Evolutionary conservation across 2,113 vertebrate genomes (phyloP).

Genomic region (Mustela lutreola): DNA sequence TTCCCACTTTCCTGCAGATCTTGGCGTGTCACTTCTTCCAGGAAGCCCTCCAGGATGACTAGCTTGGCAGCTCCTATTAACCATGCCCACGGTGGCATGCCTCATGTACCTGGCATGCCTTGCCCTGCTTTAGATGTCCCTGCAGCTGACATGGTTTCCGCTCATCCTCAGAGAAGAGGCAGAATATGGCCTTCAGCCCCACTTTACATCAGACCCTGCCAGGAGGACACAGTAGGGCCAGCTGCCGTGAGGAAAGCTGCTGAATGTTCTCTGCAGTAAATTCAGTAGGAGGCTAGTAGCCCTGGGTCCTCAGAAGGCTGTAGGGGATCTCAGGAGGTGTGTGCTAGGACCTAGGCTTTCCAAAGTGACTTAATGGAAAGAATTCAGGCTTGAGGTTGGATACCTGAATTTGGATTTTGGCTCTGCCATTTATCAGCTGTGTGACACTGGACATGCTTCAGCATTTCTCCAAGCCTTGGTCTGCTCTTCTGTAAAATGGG

Average conservation of each 20-base stretch:
- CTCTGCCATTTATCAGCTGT: background rate
- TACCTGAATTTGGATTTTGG: background rate
- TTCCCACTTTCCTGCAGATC: background rate
- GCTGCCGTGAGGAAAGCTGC: background rate
- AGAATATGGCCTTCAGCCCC: background rate
- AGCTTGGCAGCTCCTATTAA: background rate
- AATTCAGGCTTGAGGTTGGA: background rate
- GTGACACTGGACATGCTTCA: no score
- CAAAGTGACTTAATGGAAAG: background rate
- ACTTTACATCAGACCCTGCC: background rate
- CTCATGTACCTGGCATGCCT: background rate
- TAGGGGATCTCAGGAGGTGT: background rate
- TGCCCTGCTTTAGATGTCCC: background rate
- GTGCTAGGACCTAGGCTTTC: background rate
- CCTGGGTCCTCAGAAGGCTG: background rate
- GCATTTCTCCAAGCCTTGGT: background rate
- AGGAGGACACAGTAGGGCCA: background rate
- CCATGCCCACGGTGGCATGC: rapidly evolving
- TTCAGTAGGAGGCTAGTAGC: background rate
- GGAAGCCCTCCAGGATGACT: background rate
- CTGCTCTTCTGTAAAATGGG: background rate
- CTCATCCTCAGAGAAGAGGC: background rate
- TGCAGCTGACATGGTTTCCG: background rate
- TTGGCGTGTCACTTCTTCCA: background rate
- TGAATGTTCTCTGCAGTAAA: background rate